Percentiles rank a stretch among this genome's conserved stretches.
Conservation (phyloP, 2,888 invertebrate genomes). For the Eristalis arbustorum region DNA sequence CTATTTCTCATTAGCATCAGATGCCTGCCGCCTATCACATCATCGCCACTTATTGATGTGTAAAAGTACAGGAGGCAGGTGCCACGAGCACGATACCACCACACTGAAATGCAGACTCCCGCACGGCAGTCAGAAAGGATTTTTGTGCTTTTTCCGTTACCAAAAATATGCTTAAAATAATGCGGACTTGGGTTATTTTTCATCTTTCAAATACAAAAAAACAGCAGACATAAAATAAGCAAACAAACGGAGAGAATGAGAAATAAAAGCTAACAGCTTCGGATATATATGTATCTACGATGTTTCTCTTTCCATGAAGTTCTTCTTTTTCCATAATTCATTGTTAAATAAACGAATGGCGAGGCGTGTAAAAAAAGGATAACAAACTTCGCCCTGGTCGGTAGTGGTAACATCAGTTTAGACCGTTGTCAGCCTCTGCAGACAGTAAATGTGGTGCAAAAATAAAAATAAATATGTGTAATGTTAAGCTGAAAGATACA, state of each 20-base stretch:
- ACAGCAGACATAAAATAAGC: conserved; percentile 16
- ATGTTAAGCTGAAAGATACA: background rate
- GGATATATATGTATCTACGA: background rate
- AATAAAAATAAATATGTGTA: background rate
- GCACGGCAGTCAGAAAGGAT: background rate
- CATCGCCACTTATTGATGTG: conserved; percentile 28
- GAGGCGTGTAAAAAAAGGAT: conserved; percentile 10
- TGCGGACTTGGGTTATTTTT: background rate
- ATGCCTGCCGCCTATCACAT: background rate
- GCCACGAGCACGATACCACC: background rate
- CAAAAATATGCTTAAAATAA: conserved; percentile 1
- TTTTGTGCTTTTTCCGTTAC: background rate
- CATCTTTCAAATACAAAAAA: background rate
- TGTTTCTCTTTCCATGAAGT: background rate
- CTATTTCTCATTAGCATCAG: conserved; percentile 1
- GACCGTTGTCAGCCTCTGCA: conserved; percentile 44
- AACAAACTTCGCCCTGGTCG: conserved; percentile 53
- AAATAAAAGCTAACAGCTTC: background rate
- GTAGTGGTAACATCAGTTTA: conserved; percentile 49
- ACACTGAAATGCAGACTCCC: background rate
- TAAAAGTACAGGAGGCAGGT: background rate
- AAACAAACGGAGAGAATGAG: conserved; percentile 4
- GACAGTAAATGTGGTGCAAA: conserved; percentile 19
- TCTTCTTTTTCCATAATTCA: conserved; percentile 31
- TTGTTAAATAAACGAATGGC: conserved; percentile 51